Evolutionary conservation across 2,113 vertebrate species (phyloP), one percentile per base, ranked within the genome.

Genomic region (Cinclus cinclus): DNA sequence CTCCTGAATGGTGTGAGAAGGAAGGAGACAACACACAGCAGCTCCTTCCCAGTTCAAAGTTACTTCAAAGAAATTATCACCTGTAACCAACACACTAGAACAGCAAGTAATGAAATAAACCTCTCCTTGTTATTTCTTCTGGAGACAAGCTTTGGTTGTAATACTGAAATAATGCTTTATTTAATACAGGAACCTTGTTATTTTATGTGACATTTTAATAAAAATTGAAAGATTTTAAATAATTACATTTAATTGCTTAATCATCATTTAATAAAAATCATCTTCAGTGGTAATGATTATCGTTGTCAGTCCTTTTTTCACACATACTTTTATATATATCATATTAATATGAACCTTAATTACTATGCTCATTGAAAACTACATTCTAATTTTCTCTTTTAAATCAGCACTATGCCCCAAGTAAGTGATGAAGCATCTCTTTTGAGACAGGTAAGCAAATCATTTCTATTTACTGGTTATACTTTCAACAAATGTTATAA

Each of bases 241-340:
- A 92, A 95, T 96, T 87, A 47, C 37, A 11, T 80, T 84, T 95
- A 96, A 95, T 96, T 95, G 90, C 47, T 75, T 92, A 80, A 94
- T 80, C 67, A 75, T 84, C 28, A 75, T 87, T 96, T 95, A 89
- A 96, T 96, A 83, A 95, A 90, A 94, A 93, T 90, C 30, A 58
- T 94, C 47, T 94, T 94, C 75, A 60, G 2, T 86, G 35, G 23
- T 76, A 83, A 55, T 90, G 85, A 92, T 89, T 90, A 95, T 94
- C 84, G 87, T 88, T 96, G 79, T 96, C 69, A 50, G 41, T 68
- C 56, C 69, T 86, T 95, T 96, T 80, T 58, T 91, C 47, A 67
- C 35, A 80, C 19, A 30, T 76, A 44, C 41, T 90, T 95, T 90
- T 95, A 88, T 52, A 47, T 96, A 58, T 82, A 79, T 84, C 56